Base-by-base conservation (phyloP, 2,113 vertebrate species). In the Cavia porcellus region DNA sequence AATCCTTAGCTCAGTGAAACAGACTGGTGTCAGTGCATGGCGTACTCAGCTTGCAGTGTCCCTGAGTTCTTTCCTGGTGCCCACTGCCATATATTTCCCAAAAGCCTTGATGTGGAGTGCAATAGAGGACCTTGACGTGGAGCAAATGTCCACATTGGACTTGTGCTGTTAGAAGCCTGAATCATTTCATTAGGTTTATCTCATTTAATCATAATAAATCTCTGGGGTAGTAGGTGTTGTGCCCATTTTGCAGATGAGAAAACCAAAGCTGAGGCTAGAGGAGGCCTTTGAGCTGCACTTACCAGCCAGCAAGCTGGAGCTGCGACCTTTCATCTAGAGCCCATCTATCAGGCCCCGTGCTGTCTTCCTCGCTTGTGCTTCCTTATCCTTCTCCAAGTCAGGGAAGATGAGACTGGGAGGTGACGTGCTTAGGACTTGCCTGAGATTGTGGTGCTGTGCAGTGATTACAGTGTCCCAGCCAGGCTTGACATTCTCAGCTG, bases 261-360 rank as follows among this genome's bases (percentile, higher is more conserved):
- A 17, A 57, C 85, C 4, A 62, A 95, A 70, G 25, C 59, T 32
- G 2, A 79, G 74, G 20, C 17, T 0, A 2, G 17, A 32, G 35
- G 7, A 13, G 52, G 5, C n/a, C 32, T 30, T 17, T 6, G 72
- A 86, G 15, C 86, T 24, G 4, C 15, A 0, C 19, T 14, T 45
- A 7, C 28, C 8, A 2, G 80, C 66, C 7, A 28, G 70, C 4
- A 9, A 19, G 57, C 64, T 35, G 1, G 22, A 30, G 45, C 47
- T 4, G 35, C 19, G 8, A 13, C 24, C 17, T 2, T 0, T 1
- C 13, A 38, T 50, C 82, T 42, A 0, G 1, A 1, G 52, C n/a
- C 25, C 3, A 82, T n/a, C 30, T 28, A 0, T 62, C 52, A 19
- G 47, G 7, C n/a, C 0, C 3, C 2, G 0, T 0, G 22, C 38